These are phyloP conservation scores for Cydia amplana DNA, from an alignment of 1,140 invertebrate genomes.

Conservation along the genomic window DNA sequence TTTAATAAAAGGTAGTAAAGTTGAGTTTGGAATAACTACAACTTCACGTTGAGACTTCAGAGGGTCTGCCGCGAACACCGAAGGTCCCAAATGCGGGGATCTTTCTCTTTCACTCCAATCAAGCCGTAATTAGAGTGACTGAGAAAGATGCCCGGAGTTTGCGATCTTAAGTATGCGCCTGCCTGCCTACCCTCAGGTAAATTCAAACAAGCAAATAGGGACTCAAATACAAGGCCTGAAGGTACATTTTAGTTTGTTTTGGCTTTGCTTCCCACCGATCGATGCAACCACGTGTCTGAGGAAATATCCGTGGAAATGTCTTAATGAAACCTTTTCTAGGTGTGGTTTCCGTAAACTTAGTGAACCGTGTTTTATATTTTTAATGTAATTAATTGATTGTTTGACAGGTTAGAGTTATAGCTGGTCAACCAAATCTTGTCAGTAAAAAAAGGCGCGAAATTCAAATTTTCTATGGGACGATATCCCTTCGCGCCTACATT, in stretches of 20 bases:
- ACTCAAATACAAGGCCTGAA: background rate
- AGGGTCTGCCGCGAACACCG: no score
- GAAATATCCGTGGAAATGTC: conserved; percentile 20
- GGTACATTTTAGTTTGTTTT: background rate
- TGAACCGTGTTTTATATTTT: background rate
- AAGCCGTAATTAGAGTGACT: no score
- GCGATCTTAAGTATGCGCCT: no score
- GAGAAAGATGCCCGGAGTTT: no score
- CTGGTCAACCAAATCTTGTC: no score
- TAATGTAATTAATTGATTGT: background rate
- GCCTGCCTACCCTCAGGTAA: background rate
- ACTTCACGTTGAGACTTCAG: background rate
- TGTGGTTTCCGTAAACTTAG: background rate
- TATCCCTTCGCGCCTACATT: no score
- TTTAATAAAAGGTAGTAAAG: background rate
- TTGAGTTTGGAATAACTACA: background rate
- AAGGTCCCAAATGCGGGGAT: no score
- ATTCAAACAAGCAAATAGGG: background rate
- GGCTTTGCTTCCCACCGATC: background rate
- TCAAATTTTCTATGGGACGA: no score
- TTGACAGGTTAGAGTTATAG: no score
- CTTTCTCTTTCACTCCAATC: no score
- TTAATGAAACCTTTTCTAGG: conserved; percentile 31
- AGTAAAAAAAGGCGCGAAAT: no score
- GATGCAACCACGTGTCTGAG: conserved; percentile 16